Base-by-base conservation (phyloP, 2,888 invertebrate genomes). In the Erynnis tages region DNA sequence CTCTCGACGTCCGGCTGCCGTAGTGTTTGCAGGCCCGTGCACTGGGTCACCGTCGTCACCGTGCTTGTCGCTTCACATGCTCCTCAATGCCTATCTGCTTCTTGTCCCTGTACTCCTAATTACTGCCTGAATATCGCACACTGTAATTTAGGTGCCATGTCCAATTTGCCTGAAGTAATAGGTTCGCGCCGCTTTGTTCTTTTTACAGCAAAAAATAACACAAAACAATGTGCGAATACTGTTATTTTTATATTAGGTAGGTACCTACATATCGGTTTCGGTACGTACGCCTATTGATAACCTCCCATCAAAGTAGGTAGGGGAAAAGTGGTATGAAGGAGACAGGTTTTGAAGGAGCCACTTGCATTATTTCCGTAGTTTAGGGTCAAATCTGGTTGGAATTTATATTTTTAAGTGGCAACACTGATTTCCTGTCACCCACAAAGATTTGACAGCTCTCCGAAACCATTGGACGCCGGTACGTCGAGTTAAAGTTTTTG, bases 211-310 rank as follows among this genome's bases (percentile, higher is more conserved):
- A 81, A 85, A 84, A 79, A 73, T 62, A 72, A 75, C 70, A 79
- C 67, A 69, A 71, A 72, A 11, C 32, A 13, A 48, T 64, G 78
- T 76, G 79, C 79, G 73, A 80, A 83, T 84, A 85, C 83, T 76
- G 82, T 86, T 87, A 84, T 71, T 79, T 74, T 79, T 74, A 74
- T 83, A 84, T 81, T 80, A n/a, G n/a, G n/a, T n/a, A n/a, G n/a
- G n/a, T n/a, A n/a, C n/a, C n/a, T n/a, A 76, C 72, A 74, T 83
- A 83, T 85, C 79, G 71, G 73, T 81, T 79, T 81, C 79, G 72
- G 66, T 66, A 66, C 35, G 62, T 66, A 66, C 35, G 62, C 54
- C 69, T 69, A 76, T 77, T 74, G 76, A 77, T 76, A 77, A 78
- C 66, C 69, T 73, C 70, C 69, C 67, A 65, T 55, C 54, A 50